Evolutionary conservation across 2,888 invertebrate species (phyloP).

Genomic region (Strigamia crassipes): DNA sequence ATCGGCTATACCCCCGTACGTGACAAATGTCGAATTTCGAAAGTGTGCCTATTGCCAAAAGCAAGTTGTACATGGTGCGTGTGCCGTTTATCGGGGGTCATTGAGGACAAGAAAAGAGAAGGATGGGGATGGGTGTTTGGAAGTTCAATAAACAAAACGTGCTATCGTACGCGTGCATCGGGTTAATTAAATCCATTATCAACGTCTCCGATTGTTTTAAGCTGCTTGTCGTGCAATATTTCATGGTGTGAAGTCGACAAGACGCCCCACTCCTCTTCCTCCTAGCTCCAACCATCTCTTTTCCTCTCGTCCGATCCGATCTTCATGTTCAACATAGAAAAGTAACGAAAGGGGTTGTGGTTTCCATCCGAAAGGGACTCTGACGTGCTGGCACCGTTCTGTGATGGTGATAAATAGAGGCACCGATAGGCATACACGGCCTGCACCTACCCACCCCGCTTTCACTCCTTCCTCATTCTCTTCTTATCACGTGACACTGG

Average conservation of each 20-base stretch:
- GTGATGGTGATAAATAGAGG: slow-evolving; percentile 46
- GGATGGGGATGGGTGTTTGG: slow-evolving; percentile 8
- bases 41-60: slow-evolving; percentile 24
- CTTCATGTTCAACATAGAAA: background rate
- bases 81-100: slow-evolving; percentile 20
- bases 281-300: background rate
- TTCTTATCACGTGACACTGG: slow-evolving; percentile 21
- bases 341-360: slow-evolving; percentile 45
- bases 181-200: slow-evolving; percentile 48
- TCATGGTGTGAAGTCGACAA: slow-evolving; percentile 38
- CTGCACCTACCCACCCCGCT: background rate
- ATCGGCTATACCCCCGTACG: no score
- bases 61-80: slow-evolving; percentile 4
- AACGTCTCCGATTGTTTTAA: slow-evolving; percentile 44
- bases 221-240: slow-evolving; percentile 44
- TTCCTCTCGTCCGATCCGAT: slow-evolving; percentile 21
- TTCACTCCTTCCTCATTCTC: background rate
- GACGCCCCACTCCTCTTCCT: slow-evolving; percentile 30
- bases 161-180: slow-evolving; percentile 44
- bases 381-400: slow-evolving; percentile 41
- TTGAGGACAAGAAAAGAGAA: slow-evolving; percentile 11
- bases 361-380: slow-evolving; percentile 43
- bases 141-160: slow-evolving; percentile 46
- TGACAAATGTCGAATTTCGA: background rate
- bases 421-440: slow-evolving; percentile 10